These are phyloP conservation scores for Tetragnatha montana DNA, from an alignment of 2,888 invertebrate genomes.

Conservation along the genomic window DNA sequence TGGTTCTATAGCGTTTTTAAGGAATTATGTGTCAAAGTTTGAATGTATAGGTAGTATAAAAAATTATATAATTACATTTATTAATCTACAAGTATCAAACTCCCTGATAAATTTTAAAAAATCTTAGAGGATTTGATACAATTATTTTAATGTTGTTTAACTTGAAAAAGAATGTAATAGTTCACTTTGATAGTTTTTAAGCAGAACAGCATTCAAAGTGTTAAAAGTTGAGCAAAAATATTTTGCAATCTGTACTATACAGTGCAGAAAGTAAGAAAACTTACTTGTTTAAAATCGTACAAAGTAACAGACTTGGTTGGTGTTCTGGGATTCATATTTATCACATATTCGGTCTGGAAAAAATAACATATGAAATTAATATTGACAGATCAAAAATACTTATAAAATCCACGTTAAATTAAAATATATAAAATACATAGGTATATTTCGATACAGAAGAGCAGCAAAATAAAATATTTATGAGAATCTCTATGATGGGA, in stretches of 20 bases:
- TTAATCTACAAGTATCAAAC: too few relatives aligned
- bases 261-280: neutral
- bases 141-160: too few relatives aligned
- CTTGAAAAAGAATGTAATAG: too few relatives aligned
- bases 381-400: neutral
- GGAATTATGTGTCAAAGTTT: too few relatives aligned
- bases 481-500: neutral
- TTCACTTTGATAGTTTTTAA: too few relatives aligned
- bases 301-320: constrained; percentile 61
- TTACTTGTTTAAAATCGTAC: constrained; percentile 68
- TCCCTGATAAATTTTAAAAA: too few relatives aligned
- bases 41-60: too few relatives aligned
- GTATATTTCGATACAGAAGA: neutral
- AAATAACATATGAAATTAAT: neutral
- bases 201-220: too few relatives aligned
- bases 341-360: constrained; percentile 66
- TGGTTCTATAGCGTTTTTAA: too few relatives aligned
- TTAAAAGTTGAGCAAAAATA: too few relatives aligned
- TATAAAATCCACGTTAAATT: neutral
- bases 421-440: neutral
- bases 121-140: too few relatives aligned
- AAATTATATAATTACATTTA: too few relatives aligned
- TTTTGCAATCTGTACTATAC: neutral
- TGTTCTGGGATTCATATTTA: constrained; percentile 63
- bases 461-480: neutral